These are phyloP conservation scores for Eupleurogrammus muticus DNA, from an alignment of 2,797 vertebrate genomes.

Conservation along the genomic window DNA sequence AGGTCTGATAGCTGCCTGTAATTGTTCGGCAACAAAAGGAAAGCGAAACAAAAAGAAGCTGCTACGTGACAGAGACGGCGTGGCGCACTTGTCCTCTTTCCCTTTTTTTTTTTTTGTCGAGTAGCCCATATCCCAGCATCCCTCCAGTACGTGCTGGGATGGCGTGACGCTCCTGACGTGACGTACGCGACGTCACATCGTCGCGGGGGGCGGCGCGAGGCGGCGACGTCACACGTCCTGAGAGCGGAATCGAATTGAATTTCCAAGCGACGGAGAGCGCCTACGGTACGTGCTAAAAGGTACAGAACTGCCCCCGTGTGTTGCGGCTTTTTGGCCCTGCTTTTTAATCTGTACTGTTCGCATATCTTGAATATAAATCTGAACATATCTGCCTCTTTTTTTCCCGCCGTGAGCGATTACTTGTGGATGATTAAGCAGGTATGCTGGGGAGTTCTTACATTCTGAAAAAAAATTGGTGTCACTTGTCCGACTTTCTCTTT, in stretches of 20 bases:
- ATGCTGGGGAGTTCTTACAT: not conserved
- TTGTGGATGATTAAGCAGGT: too few relatives aligned
- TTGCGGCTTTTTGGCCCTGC: not conserved
- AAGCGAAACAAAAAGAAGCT: too few relatives aligned
- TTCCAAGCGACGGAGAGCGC: not conserved
- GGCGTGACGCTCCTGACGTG: constrained; percentile 3
- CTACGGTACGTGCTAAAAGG: not conserved
- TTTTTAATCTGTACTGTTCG: not conserved
- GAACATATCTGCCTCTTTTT: not conserved
- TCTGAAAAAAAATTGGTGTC: too few relatives aligned
- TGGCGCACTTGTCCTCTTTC: too few relatives aligned
- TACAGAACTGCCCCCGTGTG: not conserved
- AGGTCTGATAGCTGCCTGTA: too few relatives aligned
- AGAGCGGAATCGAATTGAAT: constrained; percentile 6
- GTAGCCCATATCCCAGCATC: too few relatives aligned
- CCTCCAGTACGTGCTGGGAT: too few relatives aligned
- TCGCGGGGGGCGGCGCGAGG: not conserved
- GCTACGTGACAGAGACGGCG: too few relatives aligned
- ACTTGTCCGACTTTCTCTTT: not conserved
- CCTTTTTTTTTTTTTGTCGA: too few relatives aligned
- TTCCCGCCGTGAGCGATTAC: not conserved
- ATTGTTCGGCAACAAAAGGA: too few relatives aligned
- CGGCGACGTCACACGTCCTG: not conserved
- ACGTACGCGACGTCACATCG: constrained; percentile 9
- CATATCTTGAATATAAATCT: constrained; percentile 1